Percentiles rank a stretch among this genome's conserved stretches.
Evolutionary conservation across 2,113 vertebrate species (phyloP).

Genomic region (Tachycineta bicolor): DNA sequence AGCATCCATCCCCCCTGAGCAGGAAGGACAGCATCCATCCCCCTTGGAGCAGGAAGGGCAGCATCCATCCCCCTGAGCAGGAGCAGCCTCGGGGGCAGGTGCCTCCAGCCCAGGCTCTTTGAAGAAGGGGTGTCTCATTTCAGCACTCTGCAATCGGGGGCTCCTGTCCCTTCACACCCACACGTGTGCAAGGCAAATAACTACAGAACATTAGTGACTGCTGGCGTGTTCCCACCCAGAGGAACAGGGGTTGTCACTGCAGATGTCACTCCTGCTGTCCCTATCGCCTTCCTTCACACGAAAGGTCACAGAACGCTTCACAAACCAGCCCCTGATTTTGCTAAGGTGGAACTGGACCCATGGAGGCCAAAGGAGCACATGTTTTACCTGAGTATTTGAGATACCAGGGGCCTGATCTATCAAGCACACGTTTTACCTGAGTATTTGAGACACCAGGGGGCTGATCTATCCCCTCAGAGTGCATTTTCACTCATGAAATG

Average conservation of each 20-base stretch:
- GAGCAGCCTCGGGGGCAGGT: rapidly evolving
- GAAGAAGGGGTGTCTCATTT: not conserved
- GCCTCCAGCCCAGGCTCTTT: not conserved
- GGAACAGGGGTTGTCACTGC: not conserved
- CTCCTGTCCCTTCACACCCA: not conserved
- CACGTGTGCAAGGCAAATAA: rapidly evolving
- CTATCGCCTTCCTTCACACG: not conserved
- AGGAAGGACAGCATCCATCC: too few species aligned
- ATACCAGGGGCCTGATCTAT: not conserved
- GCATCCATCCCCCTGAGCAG: not conserved
- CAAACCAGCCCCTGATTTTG: not conserved
- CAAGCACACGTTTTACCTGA: not conserved
- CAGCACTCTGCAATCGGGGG: not conserved
- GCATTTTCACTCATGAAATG: not conserved
- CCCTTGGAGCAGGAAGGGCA: too few species aligned
- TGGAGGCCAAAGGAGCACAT: not conserved
- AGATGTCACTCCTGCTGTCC: not conserved
- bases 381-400: not conserved
- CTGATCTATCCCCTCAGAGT: not conserved
- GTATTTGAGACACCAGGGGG: not conserved
- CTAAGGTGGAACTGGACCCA: not conserved
- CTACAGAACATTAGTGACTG: rapidly evolving
- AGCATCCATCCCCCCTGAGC: too few species aligned
- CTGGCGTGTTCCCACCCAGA: not conserved
- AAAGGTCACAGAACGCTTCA: not conserved